phyloP scores from a whole-genome alignment of 2,888 invertebrate species.

The Leucophenga maculata region DNA sequence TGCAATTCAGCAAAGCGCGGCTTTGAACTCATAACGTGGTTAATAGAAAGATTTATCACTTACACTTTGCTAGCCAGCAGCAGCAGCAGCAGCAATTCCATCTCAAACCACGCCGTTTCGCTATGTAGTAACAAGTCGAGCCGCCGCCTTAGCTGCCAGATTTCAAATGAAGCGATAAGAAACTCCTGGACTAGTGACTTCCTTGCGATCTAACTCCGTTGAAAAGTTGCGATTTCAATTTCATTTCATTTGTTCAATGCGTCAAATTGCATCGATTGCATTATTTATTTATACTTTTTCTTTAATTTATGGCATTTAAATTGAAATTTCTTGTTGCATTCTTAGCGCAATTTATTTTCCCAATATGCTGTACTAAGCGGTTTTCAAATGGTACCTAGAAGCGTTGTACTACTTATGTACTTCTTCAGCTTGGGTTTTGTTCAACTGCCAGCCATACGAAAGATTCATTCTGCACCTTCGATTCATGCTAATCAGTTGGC shows the following conservation, averaged over 20 bases:
- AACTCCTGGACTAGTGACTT: neutral
- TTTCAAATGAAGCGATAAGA: conserved; percentile 43
- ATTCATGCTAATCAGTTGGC: conserved; percentile 20
- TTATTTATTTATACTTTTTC: conserved; percentile 45
- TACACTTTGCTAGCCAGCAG: conserved; percentile 12
- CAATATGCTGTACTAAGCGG: neutral
- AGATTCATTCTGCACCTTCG: neutral
- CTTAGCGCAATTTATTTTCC: conserved; percentile 26
- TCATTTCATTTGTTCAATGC: conserved; percentile 57
- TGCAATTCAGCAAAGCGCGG: conserved; percentile 38
- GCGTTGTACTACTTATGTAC: neutral
- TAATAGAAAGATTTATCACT: conserved; percentile 69
- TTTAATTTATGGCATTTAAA: conserved; percentile 63
- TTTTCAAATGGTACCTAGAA: conserved; percentile 11
- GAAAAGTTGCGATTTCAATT: conserved; percentile 58
- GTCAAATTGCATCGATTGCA: conserved; percentile 45
- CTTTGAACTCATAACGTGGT: conserved; percentile 47
- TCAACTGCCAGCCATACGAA: neutral
- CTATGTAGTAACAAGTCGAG: neutral
- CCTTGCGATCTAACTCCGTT: neutral
- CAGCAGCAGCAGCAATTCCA: too few species aligned
- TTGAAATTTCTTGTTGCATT: conserved; percentile 59
- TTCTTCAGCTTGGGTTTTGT: neutral
- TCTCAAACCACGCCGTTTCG: too few species aligned
- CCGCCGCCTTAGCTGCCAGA: conserved; percentile 27